Base-by-base conservation (phyloP, 2,113 vertebrate genomes). In the Drymodes brunneopygia region DNA sequence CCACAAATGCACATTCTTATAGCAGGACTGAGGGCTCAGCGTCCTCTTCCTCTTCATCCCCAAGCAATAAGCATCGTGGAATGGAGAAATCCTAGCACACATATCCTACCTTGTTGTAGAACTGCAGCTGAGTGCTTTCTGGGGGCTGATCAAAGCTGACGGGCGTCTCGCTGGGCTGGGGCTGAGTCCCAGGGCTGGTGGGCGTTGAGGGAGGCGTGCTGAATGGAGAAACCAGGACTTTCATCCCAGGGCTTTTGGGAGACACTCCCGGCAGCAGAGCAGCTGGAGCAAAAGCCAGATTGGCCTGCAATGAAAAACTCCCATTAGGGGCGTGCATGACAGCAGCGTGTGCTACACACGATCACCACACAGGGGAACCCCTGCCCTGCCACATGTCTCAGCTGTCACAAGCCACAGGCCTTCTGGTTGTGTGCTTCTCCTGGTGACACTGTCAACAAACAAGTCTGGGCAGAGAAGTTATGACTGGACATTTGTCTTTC, bases 81-180 rank as follows among this genome's bases (percentile, higher is more conserved):
- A 50, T n/a, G 61, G 33, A 81, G 50, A 53, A 61, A 60, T 35
- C 25, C 65, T 6, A 44, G 61, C 24, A 50, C 12, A 13, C 7
- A 14, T 6, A 7, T 5, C 25, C 50, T 93, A 98, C 98, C 98
- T 98, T 98, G 70, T 98, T 98, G 84, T 97, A 98, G 88, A 96
- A 98, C 48, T 98, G 97, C 71, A 98, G 97, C 66, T 98, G 98
- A 45, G 86, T 97, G 69, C 98, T 89, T 77, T 98, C 98, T 0
- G 98, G 98, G 12, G 98, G 98, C 53, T 98, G 97, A 82, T 98
- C 98, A 33, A 98, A 98, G 88, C 98, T 98, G 65, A 98, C 96
- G 0, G 98, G 98, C 0, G 64, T 92, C 64, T 97, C 97, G 0
- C 93, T 73, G 74, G 95, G 44, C 72, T 94, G 96, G 21, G 94